phyloP scores from a whole-genome alignment of 1,140 invertebrate species.

The Piezodorus guildinii region DNA sequence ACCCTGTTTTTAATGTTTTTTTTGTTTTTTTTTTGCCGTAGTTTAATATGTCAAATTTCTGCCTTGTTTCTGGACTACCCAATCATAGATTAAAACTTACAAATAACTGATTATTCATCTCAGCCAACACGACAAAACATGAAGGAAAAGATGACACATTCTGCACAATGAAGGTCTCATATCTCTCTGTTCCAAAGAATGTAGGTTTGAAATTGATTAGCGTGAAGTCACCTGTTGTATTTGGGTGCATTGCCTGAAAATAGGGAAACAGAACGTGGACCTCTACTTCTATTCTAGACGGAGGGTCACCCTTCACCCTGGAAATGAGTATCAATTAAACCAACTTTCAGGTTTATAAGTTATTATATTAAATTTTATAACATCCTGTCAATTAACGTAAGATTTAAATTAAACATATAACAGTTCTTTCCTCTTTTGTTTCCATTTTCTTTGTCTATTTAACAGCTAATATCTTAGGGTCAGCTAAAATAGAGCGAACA shows the following conservation, averaged over 20 bases:
- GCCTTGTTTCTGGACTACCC: no score
- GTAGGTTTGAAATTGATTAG: conserved; percentile 32
- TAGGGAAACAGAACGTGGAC: conserved; percentile 30
- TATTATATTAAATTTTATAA: no score
- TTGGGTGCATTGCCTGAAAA: conserved; percentile 29
- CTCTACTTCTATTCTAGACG: conserved; percentile 29
- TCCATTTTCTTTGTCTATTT: no score
- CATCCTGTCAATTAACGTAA: no score
- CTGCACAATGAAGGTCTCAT: conserved; percentile 29
- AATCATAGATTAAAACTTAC: conserved; percentile 23
- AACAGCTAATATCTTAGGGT: no score
- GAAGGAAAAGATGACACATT: conserved; percentile 30
- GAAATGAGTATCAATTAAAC: conserved; percentile 8
- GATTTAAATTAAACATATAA: no score
- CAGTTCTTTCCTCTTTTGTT: no score
- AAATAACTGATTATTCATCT: conserved; percentile 27
- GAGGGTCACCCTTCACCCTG: conserved; percentile 25
- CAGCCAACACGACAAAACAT: conserved; percentile 30
- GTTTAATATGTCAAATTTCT: no score
- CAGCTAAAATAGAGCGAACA: no score
- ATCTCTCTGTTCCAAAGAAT: conserved; percentile 26
- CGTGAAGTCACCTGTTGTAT: conserved; percentile 31
- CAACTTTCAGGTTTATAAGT: no score
- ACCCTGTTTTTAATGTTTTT: no score
- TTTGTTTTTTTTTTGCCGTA: no score